Evolutionary conservation across 2,113 vertebrate genomes (phyloP), one percentile per base, ranked within the genome.

Genomic region (Vimba vimba): DNA sequence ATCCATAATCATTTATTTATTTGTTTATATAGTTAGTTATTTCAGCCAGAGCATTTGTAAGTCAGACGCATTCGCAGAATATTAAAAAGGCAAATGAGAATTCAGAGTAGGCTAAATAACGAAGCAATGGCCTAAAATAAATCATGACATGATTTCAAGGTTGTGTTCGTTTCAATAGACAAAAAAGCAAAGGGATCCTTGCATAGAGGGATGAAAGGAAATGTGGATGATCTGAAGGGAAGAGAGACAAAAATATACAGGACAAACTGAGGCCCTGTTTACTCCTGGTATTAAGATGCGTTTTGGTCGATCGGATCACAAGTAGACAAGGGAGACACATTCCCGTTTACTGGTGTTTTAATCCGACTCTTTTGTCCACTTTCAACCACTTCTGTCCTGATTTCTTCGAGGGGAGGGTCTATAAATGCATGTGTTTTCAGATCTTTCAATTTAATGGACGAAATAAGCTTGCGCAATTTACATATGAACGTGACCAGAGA

Each of bases 1-100:
- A 90, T 89, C 90, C 85, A 82, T 81, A 93, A 91, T 75, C 86
- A 89, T 92, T 90, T 90, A 90, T 92, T 92, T 92, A 77, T 77
- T 86, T 76, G 9, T 66, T 19, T 82, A 7, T 52, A 47, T 82
- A 15, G 52, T 60, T 17, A 23, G 43, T 43, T 17, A 30, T 87
- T 81, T 92, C 84, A 30, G 52, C 81, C 76, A 87, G 36, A 87
- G 86, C 85, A 85, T 88, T 86, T 27, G 43, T 81, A 47, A 60
- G 33, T 74, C 71, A 45, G 71, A 27, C 64, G 87, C 83, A 76
- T 78, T 84, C 71, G 2, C 12, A 9, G 78, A 64, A 45, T 62
- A 45, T 13, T 64, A 62, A 62, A 62, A 36, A 79, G 33, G 55
- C 30, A 39, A 25, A 10, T 6, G 84, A 84, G 57, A 27, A 27